phyloP scores from a whole-genome alignment of 2,113 vertebrate species.

The Calypte anna region DNA sequence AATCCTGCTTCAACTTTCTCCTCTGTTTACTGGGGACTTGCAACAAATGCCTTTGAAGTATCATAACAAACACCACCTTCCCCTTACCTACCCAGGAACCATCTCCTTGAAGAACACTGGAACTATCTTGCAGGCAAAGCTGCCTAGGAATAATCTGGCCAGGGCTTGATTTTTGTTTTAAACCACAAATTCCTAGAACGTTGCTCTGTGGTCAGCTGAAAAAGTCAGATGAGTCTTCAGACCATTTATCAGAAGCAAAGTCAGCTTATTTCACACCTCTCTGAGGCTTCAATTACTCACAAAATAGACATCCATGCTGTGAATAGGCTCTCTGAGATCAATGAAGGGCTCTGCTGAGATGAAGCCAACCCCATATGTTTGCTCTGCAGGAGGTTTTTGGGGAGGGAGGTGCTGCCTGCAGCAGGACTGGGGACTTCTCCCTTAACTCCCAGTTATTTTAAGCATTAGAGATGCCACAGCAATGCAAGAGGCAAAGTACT shows the following conservation, averaged over 20 bases:
- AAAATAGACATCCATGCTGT: background rate
- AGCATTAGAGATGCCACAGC: background rate
- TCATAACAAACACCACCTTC: background rate
- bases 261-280: conserved; percentile 37
- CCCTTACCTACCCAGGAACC: background rate
- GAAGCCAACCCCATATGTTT: background rate
- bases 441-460: background rate
- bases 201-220: background rate
- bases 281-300: background rate
- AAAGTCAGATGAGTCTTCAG: background rate
- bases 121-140: background rate
- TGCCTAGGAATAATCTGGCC: background rate
- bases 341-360: background rate
- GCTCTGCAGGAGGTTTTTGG: background rate
- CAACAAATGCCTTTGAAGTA: accelerated
- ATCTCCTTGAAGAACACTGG: background rate
- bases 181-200: conserved; percentile 20
- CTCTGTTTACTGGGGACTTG: background rate
- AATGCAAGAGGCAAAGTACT: background rate
- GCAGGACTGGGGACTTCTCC: background rate
- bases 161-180: background rate
- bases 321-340: background rate
- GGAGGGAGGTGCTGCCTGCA: background rate
- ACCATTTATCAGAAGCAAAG: background rate
- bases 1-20: background rate